These are phyloP conservation scores for Prunella fulvescens DNA, from an alignment of 2,113 vertebrate genomes.

Conservation along the genomic window DNA sequence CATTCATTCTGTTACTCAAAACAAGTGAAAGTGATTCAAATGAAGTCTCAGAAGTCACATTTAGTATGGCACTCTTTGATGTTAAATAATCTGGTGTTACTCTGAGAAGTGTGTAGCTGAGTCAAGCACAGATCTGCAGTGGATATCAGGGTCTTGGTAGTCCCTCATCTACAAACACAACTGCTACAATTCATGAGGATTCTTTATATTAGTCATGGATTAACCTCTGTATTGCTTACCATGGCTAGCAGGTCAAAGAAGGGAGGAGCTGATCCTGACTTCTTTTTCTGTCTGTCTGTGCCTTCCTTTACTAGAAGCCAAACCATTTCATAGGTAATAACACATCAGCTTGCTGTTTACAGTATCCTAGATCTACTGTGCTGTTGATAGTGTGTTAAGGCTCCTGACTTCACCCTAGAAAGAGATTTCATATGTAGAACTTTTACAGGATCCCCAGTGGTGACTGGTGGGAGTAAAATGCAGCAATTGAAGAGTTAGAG, in stretches of 20 bases:
- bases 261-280: not conserved
- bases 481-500: not conserved
- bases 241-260: not conserved
- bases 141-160: not conserved
- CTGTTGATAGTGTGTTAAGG: not conserved
- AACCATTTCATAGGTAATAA: not conserved
- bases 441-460: not conserved
- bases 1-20: fast-evolving
- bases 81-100: not conserved
- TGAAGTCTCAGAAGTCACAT: not conserved
- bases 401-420: not conserved
- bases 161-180: not conserved
- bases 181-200: not conserved
- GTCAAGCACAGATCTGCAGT: not conserved
- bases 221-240: fast-evolving
- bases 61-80: not conserved
- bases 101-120: not conserved
- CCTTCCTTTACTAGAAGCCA: not conserved
- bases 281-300: not conserved
- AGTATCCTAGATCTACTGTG: not conserved
- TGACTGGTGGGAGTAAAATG: not conserved
- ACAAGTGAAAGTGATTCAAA: not conserved
- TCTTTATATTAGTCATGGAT: not conserved
- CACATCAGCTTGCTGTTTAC: not conserved
- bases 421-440: not conserved